These are phyloP conservation scores for Mimumesa dahlbomi DNA, from an alignment of 2,888 invertebrate species.

Conservation along the genomic window DNA sequence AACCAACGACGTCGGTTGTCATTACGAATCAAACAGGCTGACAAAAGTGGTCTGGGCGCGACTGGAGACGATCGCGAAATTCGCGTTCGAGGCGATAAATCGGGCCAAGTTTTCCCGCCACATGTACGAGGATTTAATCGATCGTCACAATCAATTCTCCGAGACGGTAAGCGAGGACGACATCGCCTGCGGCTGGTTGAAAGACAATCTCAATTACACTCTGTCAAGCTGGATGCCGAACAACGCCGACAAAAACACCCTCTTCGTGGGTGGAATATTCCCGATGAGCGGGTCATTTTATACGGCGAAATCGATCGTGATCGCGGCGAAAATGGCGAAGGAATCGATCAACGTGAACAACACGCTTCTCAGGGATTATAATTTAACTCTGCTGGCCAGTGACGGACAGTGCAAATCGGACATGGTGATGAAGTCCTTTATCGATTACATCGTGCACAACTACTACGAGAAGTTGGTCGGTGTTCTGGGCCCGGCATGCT, in stretches of 20 bases:
- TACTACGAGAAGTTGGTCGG: conserved; percentile 84
- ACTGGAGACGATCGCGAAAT: conserved; percentile 82
- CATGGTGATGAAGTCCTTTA: conserved; percentile 88
- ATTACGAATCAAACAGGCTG: conserved; percentile 86
- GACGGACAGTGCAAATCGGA: conserved; percentile 88
- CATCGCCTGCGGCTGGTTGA: conserved; percentile 87
- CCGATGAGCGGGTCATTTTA: conserved; percentile 84
- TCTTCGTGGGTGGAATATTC: conserved; percentile 87
- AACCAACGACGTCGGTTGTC: conserved; percentile 81
- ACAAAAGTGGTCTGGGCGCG: conserved; percentile 85
- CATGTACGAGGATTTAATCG: conserved; percentile 82
- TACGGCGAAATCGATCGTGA: conserved; percentile 83
- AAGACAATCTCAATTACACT: conserved; percentile 77
- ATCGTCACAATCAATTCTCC: conserved; percentile 70
- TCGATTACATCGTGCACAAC: conserved; percentile 84
- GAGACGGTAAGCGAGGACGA: conserved; percentile 70
- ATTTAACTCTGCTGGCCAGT: conserved; percentile 82
- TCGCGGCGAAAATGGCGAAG: conserved; percentile 85
- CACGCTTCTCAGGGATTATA: conserved; percentile 83
- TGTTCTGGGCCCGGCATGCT: conserved; percentile 90
- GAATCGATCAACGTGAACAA: conserved; percentile 84
- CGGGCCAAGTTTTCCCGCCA: conserved; percentile 81
- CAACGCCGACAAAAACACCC: conserved; percentile 76
- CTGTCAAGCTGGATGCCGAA: conserved; percentile 81
- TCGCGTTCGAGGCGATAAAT: conserved; percentile 81